A percentile compares a stretch with the other conserved stretches of the same genome.
These are phyloP conservation scores for Phrynocephalus guinanensis DNA, from an alignment of 2,797 vertebrate genomes.

Conservation along the genomic window DNA sequence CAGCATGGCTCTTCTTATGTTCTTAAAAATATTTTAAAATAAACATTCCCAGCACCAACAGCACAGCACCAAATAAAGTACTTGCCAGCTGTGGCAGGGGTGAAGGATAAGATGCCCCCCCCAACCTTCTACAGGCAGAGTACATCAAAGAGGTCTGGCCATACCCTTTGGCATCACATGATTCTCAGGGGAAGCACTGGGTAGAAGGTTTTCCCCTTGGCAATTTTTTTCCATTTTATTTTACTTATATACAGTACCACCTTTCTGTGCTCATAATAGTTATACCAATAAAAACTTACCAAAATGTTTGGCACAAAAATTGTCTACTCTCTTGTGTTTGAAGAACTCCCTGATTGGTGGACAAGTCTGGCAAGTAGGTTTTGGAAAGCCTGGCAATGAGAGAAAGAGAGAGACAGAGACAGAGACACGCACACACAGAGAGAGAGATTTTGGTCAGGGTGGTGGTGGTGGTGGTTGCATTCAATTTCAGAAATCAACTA, in stretches of 20 bases:
- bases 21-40: no score
- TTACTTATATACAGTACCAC: neutral
- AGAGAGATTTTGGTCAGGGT: no score
- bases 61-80: no score
- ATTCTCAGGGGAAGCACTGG: no score
- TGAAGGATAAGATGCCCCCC: neutral
- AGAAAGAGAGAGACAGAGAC: neutral
- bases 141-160: no score
- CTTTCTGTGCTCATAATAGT: neutral
- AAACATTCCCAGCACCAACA: no score
- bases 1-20: no score
- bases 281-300: conserved; percentile 76
- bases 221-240: no score
- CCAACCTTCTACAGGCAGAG: no score
- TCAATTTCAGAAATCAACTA: conserved; percentile 8
- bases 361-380: conserved; percentile 87
- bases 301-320: conserved; percentile 86
- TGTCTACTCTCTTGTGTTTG: conserved; percentile 79
- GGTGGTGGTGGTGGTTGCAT: conserved; percentile 1
- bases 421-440: no score
- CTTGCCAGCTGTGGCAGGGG: neutral
- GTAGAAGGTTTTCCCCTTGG: no score
- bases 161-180: no score
- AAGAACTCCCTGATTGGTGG: conserved; percentile 83
- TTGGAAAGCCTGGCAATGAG: conserved; percentile 81